Evolutionary conservation across 2,888 invertebrate species (phyloP).

Genomic region (Emesis furor): DNA sequence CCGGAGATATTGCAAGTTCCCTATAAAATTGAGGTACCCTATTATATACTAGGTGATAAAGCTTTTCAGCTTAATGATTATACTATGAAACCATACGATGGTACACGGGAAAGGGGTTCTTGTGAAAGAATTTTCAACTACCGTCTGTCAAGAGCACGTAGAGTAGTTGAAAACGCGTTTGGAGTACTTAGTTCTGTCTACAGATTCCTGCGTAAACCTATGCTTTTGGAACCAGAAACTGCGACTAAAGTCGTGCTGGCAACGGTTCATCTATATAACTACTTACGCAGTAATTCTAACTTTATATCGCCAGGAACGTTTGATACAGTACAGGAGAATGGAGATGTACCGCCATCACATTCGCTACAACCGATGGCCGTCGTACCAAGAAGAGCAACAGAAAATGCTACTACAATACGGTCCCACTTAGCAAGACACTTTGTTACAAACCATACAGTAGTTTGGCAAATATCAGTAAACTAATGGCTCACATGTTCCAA

Average conservation of each 20-base stretch:
- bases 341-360: constrained; percentile 43
- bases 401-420: constrained; percentile 51
- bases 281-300: constrained; percentile 48
- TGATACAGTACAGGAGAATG: constrained; percentile 44
- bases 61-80: constrained; percentile 70
- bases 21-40: constrained; percentile 70
- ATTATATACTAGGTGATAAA: constrained; percentile 71
- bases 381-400: constrained; percentile 45
- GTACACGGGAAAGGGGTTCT: constrained; percentile 63
- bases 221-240: constrained; percentile 45
- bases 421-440: constrained; percentile 53
- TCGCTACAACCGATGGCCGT: constrained; percentile 50
- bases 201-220: constrained; percentile 52
- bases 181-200: constrained; percentile 61
- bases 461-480: constrained; percentile 53
- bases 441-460: constrained; percentile 50
- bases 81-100: constrained; percentile 72
- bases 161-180: constrained; percentile 75
- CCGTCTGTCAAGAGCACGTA: constrained; percentile 69
- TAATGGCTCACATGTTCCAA: constrained; percentile 41
- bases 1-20: constrained; percentile 72
- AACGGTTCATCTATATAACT: constrained; percentile 51
- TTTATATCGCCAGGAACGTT: constrained; percentile 46
- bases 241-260: constrained; percentile 44
- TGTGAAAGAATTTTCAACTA: constrained; percentile 77